A percentile compares a stretch with the other conserved stretches of the same genome.
These are phyloP conservation scores for Anguilla megastoma DNA, from an alignment of 2,797 vertebrate species.

Conservation along the genomic window DNA sequence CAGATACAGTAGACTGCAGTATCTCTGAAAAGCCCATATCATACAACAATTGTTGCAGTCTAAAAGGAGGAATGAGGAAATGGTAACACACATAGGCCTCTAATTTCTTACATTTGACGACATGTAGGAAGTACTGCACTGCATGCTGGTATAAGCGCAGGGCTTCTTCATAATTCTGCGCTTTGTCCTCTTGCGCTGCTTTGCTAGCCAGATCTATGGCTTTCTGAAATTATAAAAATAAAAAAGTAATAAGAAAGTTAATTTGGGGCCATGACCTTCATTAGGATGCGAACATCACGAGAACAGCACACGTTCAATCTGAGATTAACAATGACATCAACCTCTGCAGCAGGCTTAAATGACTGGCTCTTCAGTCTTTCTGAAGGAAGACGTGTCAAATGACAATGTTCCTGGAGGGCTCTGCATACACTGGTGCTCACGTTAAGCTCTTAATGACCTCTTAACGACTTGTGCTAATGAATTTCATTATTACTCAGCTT, in stretches of 20 bases:
- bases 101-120: conserved; percentile 88
- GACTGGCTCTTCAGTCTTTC: not conserved
- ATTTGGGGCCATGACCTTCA: not conserved
- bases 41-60: not conserved
- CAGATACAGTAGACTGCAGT: not conserved
- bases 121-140: conserved; percentile 95
- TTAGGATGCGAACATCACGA: not conserved
- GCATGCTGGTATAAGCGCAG: conserved; percentile 88
- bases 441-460: not conserved
- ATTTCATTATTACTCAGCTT: not conserved
- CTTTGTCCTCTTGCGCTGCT: conserved; percentile 96
- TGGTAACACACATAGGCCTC: not conserved
- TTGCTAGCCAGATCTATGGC: conserved; percentile 94
- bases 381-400: not conserved
- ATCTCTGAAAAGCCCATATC: not conserved
- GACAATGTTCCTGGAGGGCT: not conserved
- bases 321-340: not conserved
- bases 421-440: not conserved
- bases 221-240: conserved; percentile 77
- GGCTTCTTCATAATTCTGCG: conserved; percentile 93
- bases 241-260: not conserved
- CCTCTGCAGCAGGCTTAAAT: not conserved
- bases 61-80: not conserved
- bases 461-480: not conserved
- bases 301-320: not conserved